Evolutionary conservation across 1,140 invertebrate species (phyloP), one percentile per base, ranked within the genome.

Genomic region (Heliothis subflexa): DNA sequence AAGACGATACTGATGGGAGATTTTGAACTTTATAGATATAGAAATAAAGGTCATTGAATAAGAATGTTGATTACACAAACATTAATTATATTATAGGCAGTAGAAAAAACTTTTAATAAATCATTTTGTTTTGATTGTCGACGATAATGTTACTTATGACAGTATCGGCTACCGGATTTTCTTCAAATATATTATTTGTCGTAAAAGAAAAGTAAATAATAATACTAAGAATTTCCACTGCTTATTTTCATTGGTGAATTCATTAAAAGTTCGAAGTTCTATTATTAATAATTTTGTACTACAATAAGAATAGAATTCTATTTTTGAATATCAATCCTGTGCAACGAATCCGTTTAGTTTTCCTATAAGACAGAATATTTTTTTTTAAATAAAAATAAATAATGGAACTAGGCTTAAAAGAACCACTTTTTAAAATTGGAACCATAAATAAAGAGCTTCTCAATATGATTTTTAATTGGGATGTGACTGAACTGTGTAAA

Each of bases 51-150:
- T 72, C 28, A 55, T 33, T n/a, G 10, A 2, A 25, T 49, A 11
- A 55, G 16, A 16, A 14, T 54, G 3, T 45, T 72, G 5, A 49
- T 78, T 71, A 54, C 12, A 13, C 3, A 21, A 57, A 61, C 68
- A 72, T 72, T 72, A 78, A 78, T 78, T 71, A 72, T 71, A 21
- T 54, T 61, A 72, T 57, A 33, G 70, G 40, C 59, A 21, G 50
- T 62, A 16, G 57, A 62, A 33, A 70, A 75, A 76, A 80, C 28
- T 9, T 33, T 10, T 70, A 40, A 75, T 75, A 70, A 71, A 80
- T 80, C 78, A 80, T 80, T 80, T 76, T 76, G 78, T 76, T 80
- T 80, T 76, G 78, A 80, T 80, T 47, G 64, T 18, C 47, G 33
- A 47, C 62, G 72, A 80, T 80, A 80, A 76, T 76, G 78, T 74